phyloP scores from a whole-genome alignment of 2,113 vertebrate species.

The Pardalotus punctatus region DNA sequence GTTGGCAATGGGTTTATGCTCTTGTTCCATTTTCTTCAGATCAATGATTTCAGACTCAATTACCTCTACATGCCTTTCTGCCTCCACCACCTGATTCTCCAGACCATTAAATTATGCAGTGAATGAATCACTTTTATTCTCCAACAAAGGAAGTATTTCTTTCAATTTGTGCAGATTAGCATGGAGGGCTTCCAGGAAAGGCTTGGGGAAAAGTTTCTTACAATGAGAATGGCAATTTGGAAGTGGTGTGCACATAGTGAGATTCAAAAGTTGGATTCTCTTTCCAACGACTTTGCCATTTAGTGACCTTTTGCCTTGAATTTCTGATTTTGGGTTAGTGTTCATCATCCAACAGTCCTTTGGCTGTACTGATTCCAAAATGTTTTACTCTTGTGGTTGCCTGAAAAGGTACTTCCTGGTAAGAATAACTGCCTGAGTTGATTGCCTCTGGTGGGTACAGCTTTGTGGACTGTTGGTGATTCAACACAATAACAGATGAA shows the following conservation, averaged over 20 bases:
- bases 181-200: conserved; percentile 20
- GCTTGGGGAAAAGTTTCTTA: background rate
- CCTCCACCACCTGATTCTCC: conserved; percentile 24
- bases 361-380: background rate
- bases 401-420: background rate
- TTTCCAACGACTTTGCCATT: background rate
- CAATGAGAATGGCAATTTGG: background rate
- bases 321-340: background rate
- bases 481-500: background rate
- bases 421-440: background rate
- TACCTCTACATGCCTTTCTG: background rate
- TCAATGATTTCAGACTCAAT: conserved; percentile 47
- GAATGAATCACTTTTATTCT: conserved; percentile 46
- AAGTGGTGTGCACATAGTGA: background rate
- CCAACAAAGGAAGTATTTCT: conserved; percentile 29
- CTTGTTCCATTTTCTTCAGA: conserved; percentile 40
- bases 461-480: background rate
- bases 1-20: conserved; percentile 4
- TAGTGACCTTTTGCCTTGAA: background rate
- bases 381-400: background rate
- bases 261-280: background rate
- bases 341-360: background rate
- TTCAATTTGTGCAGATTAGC: conserved; percentile 50
- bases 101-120: conserved; percentile 42
- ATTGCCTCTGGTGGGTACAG: background rate